phyloP scores from a whole-genome alignment of 64 coral and sea anemone species.

The Astreopora myriophthalma region DNA sequence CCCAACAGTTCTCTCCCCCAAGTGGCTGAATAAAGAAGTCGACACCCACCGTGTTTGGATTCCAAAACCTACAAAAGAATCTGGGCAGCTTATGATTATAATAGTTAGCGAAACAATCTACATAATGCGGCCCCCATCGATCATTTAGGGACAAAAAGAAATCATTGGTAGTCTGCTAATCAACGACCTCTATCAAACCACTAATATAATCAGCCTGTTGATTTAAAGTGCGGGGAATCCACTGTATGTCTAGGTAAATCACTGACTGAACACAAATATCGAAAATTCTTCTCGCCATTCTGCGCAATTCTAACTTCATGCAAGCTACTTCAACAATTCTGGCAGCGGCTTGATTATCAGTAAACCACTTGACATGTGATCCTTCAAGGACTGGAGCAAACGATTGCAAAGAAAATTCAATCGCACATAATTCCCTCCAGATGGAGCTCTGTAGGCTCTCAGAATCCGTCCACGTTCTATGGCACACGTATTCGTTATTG shows the following conservation, averaged over 20 bases:
- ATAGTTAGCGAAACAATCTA: conserved; percentile 71
- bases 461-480: conserved; percentile 1
- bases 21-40: conserved; percentile 55
- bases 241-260: conserved; percentile 49
- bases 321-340: conserved; percentile 34
- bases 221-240: conserved; percentile 55
- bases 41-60: conserved; percentile 18
- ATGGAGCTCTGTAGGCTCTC: conserved; percentile 18
- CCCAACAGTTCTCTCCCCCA: conserved; percentile 44
- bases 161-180: conserved; percentile 44
- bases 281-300: too few relatives aligned
- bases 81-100: conserved; percentile 58
- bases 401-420: conserved; percentile 29
- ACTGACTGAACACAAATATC: conserved; percentile 5
- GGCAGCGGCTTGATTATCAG: conserved; percentile 10
- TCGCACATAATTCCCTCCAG: conserved; percentile 16
- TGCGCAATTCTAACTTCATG: conserved; percentile 26
- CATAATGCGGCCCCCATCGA: conserved; percentile 43
- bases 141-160: conserved; percentile 23
- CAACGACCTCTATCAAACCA: conserved; percentile 48
- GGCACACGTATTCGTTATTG: conserved; percentile 26
- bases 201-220: conserved; percentile 67
- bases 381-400: neutral
- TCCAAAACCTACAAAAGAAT: conserved; percentile 53
- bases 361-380: conserved; percentile 10